Percentiles rank a stretch among this genome's conserved stretches.
Evolutionary conservation across 2,113 vertebrate genomes (phyloP).

Genomic region (Pangasianodon gigas): DNA sequence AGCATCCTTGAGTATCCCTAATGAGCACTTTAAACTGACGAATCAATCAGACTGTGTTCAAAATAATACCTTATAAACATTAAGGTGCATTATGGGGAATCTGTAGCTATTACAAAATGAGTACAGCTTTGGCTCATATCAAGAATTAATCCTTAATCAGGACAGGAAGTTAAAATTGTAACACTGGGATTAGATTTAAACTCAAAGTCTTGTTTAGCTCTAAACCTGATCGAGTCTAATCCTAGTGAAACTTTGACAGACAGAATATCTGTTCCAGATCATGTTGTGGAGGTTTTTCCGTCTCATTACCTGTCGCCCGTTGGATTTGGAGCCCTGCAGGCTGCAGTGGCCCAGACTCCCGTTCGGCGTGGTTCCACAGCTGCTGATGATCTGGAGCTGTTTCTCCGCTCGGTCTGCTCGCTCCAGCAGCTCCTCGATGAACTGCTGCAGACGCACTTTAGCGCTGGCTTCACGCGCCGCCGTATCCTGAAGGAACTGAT

Average conservation of each 20-base stretch:
- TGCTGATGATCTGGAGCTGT: conserved; percentile 97
- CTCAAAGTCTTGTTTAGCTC: too few relatives aligned
- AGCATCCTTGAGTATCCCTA: not conserved
- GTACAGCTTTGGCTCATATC: not conserved
- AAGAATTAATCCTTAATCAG: not conserved
- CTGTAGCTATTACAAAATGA: not conserved
- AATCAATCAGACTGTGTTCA: not conserved
- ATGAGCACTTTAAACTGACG: not conserved
- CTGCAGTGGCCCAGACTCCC: conserved; percentile 89
- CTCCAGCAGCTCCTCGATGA: conserved; percentile 98
- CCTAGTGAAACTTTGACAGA: too few relatives aligned
- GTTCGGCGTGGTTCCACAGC: conserved; percentile 90
- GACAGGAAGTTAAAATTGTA: not conserved
- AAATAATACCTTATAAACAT: not conserved
- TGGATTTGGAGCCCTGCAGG: conserved; percentile 79
- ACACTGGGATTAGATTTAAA: not conserved
- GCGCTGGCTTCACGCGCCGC: conserved; percentile 92
- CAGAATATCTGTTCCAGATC: not conserved
- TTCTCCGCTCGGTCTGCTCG: conserved; percentile 92
- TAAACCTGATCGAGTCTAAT: too few relatives aligned
- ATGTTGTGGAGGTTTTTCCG: not conserved
- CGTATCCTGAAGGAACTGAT: conserved; percentile 97
- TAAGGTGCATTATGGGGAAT: not conserved
- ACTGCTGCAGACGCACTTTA: conserved; percentile 94
- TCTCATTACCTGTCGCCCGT: conserved; percentile 70